These are phyloP conservation scores for Apostichopus parvimensis DNA, from an alignment of 35 echinoderm and acorn worm genomes.

Conservation along the genomic window DNA sequence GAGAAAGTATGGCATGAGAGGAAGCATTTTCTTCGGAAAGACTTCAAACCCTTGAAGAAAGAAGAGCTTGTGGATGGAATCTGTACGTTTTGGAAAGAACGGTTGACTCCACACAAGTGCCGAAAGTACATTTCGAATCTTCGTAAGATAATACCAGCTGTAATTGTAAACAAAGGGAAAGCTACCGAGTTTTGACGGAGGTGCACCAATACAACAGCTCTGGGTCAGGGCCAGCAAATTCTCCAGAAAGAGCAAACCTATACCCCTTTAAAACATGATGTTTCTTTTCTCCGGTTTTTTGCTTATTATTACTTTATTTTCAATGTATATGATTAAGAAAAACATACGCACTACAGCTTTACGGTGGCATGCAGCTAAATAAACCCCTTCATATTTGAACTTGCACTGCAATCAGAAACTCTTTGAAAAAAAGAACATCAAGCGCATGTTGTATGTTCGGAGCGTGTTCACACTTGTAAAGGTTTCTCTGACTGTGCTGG, in stretches of 20 bases:
- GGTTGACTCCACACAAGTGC: constrained; percentile 23
- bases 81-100: constrained; percentile 33
- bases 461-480: too few relatives aligned
- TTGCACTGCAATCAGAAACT: too few relatives aligned
- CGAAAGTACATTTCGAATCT: constrained; percentile 63
- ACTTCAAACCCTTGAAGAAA: constrained; percentile 44
- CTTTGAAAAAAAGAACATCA: too few relatives aligned
- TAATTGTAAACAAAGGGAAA: neutral
- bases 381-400: too few relatives aligned
- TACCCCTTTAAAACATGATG: neutral
- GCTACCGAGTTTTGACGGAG: constrained; percentile 4
- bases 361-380: too few relatives aligned
- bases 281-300: neutral
- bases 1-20: constrained; percentile 64
- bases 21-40: constrained; percentile 43
- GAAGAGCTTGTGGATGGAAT: constrained; percentile 64
- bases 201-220: neutral
- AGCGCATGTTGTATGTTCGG: too few relatives aligned
- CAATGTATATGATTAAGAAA: too few relatives aligned
- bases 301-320: too few relatives aligned
- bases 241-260: neutral
- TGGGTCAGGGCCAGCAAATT: neutral
- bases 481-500: too few relatives aligned
- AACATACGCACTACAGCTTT: too few relatives aligned
- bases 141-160: constrained; percentile 50